Percentiles rank a stretch among this genome's conserved stretches.
Conservation (phyloP, 2,113 vertebrate species). For the Himantopus leucocephalus region DNA sequence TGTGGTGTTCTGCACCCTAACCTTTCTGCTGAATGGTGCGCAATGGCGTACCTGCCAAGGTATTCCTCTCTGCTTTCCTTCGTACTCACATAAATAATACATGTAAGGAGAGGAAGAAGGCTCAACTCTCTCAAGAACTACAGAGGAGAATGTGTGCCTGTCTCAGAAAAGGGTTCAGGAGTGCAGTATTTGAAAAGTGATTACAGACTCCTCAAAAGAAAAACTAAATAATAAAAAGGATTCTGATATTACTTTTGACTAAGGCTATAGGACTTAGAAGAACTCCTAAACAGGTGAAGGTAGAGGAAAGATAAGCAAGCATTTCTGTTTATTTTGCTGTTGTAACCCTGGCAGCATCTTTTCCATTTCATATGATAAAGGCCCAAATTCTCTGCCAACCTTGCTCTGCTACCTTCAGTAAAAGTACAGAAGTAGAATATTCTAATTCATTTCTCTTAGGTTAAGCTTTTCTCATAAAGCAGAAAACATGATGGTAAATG, state of each 20-base stretch:
- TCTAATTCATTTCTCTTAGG: not conserved
- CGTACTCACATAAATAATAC: not conserved
- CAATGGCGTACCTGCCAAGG: not conserved
- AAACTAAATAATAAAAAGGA: constrained; percentile 8
- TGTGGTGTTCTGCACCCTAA: not conserved
- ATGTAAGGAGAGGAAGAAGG: not conserved
- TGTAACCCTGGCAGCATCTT: not conserved
- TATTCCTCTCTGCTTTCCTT: not conserved
- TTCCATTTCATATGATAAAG: not conserved
- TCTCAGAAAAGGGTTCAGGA: not conserved
- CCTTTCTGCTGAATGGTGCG: not conserved
- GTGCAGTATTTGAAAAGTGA: not conserved
- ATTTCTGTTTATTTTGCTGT: not conserved
- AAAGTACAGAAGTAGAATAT: not conserved
- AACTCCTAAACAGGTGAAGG: not conserved
- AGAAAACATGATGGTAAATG: not conserved
- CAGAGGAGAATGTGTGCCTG: not conserved
- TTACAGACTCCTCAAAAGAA: not conserved
- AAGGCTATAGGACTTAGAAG: not conserved
- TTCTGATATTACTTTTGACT: not conserved
- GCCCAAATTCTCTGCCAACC: not conserved
- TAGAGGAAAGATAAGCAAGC: not conserved
- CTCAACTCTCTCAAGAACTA: not conserved
- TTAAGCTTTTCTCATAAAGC: not conserved
- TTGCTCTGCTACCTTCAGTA: not conserved